Evolutionary conservation across 2,797 vertebrate genomes (phyloP).

Genomic region (Mormyrops boulengeri): DNA sequence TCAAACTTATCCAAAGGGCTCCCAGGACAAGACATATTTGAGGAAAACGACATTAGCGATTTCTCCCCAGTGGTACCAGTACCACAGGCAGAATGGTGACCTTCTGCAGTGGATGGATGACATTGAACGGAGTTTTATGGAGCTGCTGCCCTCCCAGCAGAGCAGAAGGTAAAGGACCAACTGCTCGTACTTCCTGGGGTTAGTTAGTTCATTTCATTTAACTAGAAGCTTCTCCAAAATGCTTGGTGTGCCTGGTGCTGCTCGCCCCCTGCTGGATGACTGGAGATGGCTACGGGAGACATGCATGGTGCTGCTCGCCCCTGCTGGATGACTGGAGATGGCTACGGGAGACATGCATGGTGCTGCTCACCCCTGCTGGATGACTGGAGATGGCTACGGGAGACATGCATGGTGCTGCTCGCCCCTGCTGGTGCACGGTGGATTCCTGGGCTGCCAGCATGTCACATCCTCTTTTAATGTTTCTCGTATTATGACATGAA

Average conservation of each 20-base stretch:
- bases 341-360: neutral
- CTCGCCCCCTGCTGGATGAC: neutral
- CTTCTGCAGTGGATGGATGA: neutral
- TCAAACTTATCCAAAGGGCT: neutral
- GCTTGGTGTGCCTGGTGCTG: neutral
- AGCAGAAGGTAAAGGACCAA: neutral
- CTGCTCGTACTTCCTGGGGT: neutral
- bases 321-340: neutral
- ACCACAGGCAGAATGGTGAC: neutral
- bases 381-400: too few species aligned
- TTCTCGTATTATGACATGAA: neutral
- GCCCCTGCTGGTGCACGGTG: neutral
- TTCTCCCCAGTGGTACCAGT: constrained; percentile 11
- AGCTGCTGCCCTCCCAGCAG: neutral
- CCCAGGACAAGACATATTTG: neutral
- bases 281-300: neutral
- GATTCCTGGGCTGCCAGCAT: neutral
- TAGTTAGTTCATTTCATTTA: neutral
- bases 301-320: too few species aligned
- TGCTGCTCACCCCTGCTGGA: too few species aligned
- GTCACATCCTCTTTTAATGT: neutral
- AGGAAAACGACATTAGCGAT: neutral
- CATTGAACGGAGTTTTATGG: neutral
- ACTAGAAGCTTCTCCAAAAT: neutral
- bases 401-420: neutral